Percentiles rank a stretch among this genome's conserved stretches.
phyloP scores from a whole-genome alignment of 2,888 invertebrate genomes.

The Leptopilina drosophilae region DNA sequence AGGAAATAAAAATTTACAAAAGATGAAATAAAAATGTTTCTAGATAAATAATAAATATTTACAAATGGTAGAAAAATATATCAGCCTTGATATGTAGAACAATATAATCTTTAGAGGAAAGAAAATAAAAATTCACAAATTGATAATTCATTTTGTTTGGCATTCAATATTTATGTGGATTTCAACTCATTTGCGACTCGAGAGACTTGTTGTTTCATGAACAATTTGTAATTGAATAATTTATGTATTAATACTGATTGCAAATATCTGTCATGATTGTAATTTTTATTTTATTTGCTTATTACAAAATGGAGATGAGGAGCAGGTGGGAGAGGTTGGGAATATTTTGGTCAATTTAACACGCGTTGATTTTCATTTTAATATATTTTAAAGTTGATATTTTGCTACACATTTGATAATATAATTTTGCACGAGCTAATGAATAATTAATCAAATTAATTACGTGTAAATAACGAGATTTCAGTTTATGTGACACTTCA shows the following conservation, averaged over 20 bases:
- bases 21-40: no score
- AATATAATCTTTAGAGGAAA: background rate
- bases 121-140: background rate
- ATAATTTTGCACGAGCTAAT: background rate
- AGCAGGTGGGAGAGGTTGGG: no score
- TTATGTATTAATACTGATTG: slow-evolving; percentile 5
- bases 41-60: no score
- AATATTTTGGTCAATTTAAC: background rate
- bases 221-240: slow-evolving; percentile 1
- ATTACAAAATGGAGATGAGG: no score
- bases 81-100: no score
- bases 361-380: background rate
- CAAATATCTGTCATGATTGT: background rate
- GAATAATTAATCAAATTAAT: background rate
- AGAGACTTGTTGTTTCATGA: background rate
- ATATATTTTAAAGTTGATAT: background rate
- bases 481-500: background rate
- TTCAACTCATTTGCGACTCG: slow-evolving; percentile 7
- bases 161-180: background rate
- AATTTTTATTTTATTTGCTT: slow-evolving; percentile 2
- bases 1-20: no score
- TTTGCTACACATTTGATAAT: background rate
- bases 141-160: background rate
- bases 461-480: background rate
- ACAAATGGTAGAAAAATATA: no score